Conservation (phyloP, 2,113 vertebrate species). For the Tonatia bakeri region DNA sequence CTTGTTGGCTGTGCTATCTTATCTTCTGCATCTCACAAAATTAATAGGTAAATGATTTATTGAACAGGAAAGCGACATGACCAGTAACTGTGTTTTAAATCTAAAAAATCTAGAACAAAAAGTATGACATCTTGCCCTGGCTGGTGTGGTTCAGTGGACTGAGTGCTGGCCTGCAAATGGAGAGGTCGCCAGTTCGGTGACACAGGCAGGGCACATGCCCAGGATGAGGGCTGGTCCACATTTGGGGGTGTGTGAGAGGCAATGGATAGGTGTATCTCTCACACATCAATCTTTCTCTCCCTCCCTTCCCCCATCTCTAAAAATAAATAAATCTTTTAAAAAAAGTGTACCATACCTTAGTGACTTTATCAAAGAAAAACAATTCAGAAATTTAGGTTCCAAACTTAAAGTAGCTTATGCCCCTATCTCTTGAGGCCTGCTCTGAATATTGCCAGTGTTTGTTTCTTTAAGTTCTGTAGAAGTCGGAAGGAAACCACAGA, state of each 20-base stretch:
- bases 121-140: neutral
- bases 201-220: no score
- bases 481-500: slow-evolving; percentile 67
- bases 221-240: no score
- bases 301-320: no score
- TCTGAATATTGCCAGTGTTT: slow-evolving; percentile 36
- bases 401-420: slow-evolving; percentile 14
- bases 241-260: no score
- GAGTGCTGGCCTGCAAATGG: no score
- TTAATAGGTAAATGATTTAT: neutral
- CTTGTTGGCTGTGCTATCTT: neutral
- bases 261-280: no score
- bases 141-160: no score
- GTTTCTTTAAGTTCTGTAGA: slow-evolving; percentile 57
- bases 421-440: neutral
- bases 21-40: neutral
- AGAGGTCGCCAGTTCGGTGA: no score
- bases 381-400: slow-evolving; percentile 13
- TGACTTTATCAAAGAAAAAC: slow-evolving; percentile 8
- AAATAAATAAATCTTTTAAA: no score
- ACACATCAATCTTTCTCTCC: no score
- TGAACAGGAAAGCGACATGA: neutral
- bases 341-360: neutral
- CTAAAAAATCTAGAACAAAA: slow-evolving; percentile 11
- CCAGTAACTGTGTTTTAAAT: neutral